phyloP scores from a whole-genome alignment of 2,113 vertebrate species.

The Neodon shergylaensis region DNA sequence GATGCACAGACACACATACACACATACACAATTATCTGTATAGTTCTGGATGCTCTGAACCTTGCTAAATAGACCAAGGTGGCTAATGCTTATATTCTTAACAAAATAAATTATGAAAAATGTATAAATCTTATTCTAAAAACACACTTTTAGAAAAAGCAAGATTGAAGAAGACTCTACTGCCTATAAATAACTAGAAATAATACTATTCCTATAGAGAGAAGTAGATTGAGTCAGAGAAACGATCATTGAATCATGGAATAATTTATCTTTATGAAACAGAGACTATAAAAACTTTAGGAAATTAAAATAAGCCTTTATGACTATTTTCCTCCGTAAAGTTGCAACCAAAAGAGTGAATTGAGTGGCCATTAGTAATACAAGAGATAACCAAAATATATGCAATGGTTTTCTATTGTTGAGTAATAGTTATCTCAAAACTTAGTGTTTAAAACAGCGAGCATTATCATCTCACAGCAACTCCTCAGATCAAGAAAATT shows the following conservation, averaged over 20 bases:
- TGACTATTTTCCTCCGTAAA: not conserved
- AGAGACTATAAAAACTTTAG: not conserved
- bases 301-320: not conserved
- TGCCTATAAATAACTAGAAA: conserved; percentile 17
- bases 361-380: not conserved
- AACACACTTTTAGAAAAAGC: not conserved
- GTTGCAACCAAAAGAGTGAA: not conserved
- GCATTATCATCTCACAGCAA: not conserved
- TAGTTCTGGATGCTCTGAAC: not conserved
- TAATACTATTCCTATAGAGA: not conserved
- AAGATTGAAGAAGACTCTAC: not conserved
- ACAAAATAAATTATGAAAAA: not conserved
- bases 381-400: not conserved
- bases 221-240: not conserved
- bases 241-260: not conserved
- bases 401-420: not conserved
- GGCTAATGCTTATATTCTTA: not conserved
- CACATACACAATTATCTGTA: not conserved
- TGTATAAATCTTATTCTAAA: not conserved
- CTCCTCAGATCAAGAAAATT: not conserved
- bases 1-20: not conserved
- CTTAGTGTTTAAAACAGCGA: not conserved
- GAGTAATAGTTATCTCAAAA: not conserved
- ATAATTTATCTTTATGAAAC: not conserved
- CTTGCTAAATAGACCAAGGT: not conserved